A percentile compares a stretch with the other conserved stretches of the same genome.
These are phyloP conservation scores for Corythornis madagascariensis DNA, from an alignment of 2,113 vertebrate species.

Conservation along the genomic window DNA sequence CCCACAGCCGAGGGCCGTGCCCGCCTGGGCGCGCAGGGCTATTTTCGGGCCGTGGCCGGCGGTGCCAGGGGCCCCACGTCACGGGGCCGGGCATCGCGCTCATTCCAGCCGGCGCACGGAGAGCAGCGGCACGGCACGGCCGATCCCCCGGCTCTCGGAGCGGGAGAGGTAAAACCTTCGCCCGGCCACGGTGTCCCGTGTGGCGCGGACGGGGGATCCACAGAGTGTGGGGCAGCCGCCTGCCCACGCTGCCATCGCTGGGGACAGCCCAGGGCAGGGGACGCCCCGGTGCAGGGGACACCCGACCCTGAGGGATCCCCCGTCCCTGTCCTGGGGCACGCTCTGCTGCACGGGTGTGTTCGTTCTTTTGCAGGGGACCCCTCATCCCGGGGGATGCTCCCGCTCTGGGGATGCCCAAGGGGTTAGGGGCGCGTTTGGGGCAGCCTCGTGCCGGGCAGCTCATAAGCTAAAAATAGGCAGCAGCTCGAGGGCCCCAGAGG, in stretches of 20 bases:
- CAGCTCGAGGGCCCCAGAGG: rapidly evolving
- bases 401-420: background rate
- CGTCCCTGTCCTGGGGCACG: background rate
- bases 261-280: too few relatives aligned
- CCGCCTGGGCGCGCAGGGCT: background rate
- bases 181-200: background rate
- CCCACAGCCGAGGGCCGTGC: background rate
- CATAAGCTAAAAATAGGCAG: conserved; percentile 53
- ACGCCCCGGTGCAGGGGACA: too few relatives aligned
- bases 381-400: background rate
- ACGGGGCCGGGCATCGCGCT: background rate
- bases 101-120: background rate
- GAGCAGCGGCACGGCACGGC: background rate
- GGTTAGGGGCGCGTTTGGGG: rapidly evolving
- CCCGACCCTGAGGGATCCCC: background rate
- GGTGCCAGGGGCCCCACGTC: conserved; percentile 22
- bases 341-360: background rate
- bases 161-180: conserved; percentile 34
- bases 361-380: background rate
- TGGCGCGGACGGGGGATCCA: background rate
- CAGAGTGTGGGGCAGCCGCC: background rate
- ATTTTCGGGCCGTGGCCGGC: conserved; percentile 14
- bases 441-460: background rate
- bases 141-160: background rate
- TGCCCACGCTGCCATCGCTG: background rate